Conservation (phyloP, 2,888 invertebrate species). For the Nomada ruficornis region DNA sequence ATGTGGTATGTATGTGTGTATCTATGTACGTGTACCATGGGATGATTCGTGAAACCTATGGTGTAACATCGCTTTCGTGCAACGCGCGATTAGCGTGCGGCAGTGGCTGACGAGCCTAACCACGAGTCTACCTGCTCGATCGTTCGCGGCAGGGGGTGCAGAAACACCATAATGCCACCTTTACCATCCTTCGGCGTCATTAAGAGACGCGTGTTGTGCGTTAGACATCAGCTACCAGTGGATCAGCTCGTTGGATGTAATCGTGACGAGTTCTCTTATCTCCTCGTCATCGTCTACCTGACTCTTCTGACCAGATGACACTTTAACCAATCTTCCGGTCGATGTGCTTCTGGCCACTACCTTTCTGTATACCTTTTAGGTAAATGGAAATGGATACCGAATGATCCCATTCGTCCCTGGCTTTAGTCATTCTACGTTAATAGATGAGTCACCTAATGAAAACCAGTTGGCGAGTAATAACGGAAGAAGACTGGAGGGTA, state of each 20-base stretch:
- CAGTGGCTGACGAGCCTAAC: conserved; percentile 49
- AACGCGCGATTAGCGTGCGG: conserved; percentile 54
- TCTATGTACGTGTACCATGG: neutral
- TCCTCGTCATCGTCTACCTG: conserved; percentile 66
- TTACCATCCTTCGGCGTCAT: conserved; percentile 66
- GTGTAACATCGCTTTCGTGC: conserved; percentile 44
- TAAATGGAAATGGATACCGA: conserved; percentile 46
- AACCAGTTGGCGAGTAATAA: conserved; percentile 56
- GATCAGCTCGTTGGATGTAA: conserved; percentile 51
- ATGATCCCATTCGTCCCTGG: conserved; percentile 10
- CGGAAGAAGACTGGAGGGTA: conserved; percentile 34
- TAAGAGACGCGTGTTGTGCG: conserved; percentile 67
- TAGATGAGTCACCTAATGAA: conserved; percentile 76
- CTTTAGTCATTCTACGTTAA: conserved; percentile 45
- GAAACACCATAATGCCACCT: conserved; percentile 67
- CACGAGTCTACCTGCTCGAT: conserved; percentile 67
- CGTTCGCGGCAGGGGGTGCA: conserved; percentile 64
- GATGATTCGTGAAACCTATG: conserved; percentile 12
- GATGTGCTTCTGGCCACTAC: conserved; percentile 1
- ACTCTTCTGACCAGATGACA: conserved; percentile 63
- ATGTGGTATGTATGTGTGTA: neutral
- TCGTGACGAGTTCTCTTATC: conserved; percentile 64
- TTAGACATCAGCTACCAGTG: conserved; percentile 63
- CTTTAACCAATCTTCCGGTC: conserved; percentile 33
- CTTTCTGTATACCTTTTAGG: conserved; percentile 9